Conservation (phyloP, 2,888 invertebrate genomes). For the Sceliomorpha sp. region DNA sequence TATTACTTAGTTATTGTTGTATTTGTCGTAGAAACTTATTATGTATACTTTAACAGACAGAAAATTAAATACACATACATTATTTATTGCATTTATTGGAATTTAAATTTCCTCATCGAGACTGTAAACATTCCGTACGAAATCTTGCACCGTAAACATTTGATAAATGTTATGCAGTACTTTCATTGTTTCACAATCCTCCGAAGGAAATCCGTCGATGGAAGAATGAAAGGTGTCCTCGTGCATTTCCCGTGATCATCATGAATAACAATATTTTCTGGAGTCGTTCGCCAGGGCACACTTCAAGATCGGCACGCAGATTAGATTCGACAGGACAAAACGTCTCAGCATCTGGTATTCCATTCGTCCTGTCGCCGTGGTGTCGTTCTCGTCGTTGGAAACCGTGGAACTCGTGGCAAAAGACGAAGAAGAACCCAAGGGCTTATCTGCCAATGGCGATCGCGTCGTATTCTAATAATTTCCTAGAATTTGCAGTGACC, state of each 20-base stretch:
- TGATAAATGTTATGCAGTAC: too few species aligned
- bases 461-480: slow-evolving; percentile 76
- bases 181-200: too few species aligned
- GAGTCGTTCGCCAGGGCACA: slow-evolving; percentile 24
- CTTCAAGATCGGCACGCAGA: slow-evolving; percentile 61
- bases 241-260: slow-evolving; percentile 34
- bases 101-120: too few species aligned
- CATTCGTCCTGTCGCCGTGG: slow-evolving; percentile 56
- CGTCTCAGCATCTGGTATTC: slow-evolving; percentile 70
- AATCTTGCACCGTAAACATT: too few species aligned
- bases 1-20: too few species aligned
- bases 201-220: slow-evolving; percentile 40
- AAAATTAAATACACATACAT: too few species aligned
- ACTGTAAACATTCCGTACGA: too few species aligned
- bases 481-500: slow-evolving; percentile 68
- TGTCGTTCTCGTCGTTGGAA: slow-evolving; percentile 13
- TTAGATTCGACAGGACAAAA: slow-evolving; percentile 64
- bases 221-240: slow-evolving; percentile 38
- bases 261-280: slow-evolving; percentile 40
- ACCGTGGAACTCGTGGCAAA: slow-evolving; percentile 36
- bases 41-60: too few species aligned
- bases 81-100: too few species aligned
- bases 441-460: slow-evolving; percentile 63
- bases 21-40: too few species aligned
- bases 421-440: slow-evolving; percentile 45